phyloP scores from a whole-genome alignment of 2,797 vertebrate species.

The Pantherophis vulpinus region DNA sequence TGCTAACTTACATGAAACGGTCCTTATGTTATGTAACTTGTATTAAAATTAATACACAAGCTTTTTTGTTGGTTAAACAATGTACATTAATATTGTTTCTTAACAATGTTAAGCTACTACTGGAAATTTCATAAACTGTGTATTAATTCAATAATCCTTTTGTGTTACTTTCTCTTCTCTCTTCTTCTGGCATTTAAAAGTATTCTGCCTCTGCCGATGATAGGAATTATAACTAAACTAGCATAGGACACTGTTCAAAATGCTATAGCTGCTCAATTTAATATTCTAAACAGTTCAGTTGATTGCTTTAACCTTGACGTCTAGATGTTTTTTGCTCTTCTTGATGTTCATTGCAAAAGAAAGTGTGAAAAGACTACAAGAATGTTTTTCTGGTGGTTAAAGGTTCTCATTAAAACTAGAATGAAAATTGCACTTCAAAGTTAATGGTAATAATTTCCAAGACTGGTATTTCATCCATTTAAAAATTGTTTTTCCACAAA shows the following conservation, averaged over 20 bases:
- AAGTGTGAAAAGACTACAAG: conserved; percentile 22
- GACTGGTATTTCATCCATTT: conserved; percentile 7
- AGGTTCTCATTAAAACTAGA: conserved; percentile 17
- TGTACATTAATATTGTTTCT: neutral
- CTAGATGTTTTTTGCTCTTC: conserved; percentile 13
- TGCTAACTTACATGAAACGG: neutral
- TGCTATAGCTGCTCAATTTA: conserved; percentile 17
- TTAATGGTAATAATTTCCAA: conserved; percentile 24
- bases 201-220: conserved; percentile 19
- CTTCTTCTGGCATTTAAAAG: neutral
- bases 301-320: conserved; percentile 32
- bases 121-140: neutral
- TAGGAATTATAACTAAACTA: conserved; percentile 22
- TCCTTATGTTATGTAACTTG: neutral
- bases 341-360: conserved; percentile 12
- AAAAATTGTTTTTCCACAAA: conserved; percentile 9
- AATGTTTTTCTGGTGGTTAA: conserved; percentile 21
- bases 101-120: neutral
- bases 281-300: conserved; percentile 32
- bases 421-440: neutral
- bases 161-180: neutral
- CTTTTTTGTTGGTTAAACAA: neutral
- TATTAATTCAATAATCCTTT: neutral
- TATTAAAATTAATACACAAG: neutral
- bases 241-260: conserved; percentile 24